Evolutionary conservation across 2,888 invertebrate species (phyloP).

Genomic region (Dione juno): DNA sequence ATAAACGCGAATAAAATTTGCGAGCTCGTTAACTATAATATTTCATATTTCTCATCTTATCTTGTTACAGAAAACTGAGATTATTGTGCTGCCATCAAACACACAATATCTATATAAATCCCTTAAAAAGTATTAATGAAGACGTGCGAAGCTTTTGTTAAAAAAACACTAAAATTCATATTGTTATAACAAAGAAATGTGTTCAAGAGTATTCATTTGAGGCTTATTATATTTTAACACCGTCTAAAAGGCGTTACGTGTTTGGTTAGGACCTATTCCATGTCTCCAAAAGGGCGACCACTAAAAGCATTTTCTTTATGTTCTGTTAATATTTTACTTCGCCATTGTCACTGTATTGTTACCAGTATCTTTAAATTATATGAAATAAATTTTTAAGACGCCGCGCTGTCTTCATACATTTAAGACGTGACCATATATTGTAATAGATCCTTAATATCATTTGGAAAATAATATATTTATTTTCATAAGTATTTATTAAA

Average conservation of each 20-base stretch:
- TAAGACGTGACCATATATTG: background rate
- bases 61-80: no score
- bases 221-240: constrained; percentile 1
- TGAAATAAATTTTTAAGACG: background rate
- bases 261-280: constrained; percentile 9
- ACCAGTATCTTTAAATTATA: background rate
- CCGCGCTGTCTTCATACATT: background rate
- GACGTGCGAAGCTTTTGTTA: no score
- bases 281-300: background rate
- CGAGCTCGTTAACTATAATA: no score
- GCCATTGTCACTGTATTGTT: background rate
- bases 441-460: no score
- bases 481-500: no score
- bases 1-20: no score
- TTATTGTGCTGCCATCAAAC: no score
- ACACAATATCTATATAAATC: no score
- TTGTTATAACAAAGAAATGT: background rate
- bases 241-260: background rate
- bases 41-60: no score
- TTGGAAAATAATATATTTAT: no score
- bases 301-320: constrained; percentile 18
- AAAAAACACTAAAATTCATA: background rate
- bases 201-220: background rate
- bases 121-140: no score
- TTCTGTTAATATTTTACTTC: constrained; percentile 2